A percentile compares a stretch with the other conserved stretches of the same genome.
phyloP scores from a whole-genome alignment of 2,888 invertebrate genomes.

The Lepetodrilus schrolli region DNA sequence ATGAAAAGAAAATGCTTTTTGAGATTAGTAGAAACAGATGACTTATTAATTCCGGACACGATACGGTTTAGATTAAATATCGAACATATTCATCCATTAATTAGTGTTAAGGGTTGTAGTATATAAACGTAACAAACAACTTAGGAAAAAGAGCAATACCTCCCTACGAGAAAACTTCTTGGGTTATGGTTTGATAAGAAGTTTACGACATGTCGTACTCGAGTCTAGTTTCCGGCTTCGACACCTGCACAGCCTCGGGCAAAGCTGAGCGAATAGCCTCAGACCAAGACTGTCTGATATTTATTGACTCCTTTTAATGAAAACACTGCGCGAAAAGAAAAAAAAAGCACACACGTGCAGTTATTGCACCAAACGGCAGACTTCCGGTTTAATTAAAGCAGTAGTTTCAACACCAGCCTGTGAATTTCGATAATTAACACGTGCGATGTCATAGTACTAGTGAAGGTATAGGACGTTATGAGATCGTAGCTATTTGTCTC shows the following conservation, averaged over 20 bases:
- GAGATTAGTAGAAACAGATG: too few relatives aligned
- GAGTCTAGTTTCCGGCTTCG: conserved; percentile 23
- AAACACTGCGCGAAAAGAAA: conserved; percentile 7
- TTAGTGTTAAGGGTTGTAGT: neutral
- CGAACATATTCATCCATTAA: neutral
- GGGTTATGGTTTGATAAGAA: conserved; percentile 2
- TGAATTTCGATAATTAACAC: neutral
- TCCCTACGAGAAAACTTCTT: neutral
- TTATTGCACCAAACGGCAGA: conserved; percentile 24
- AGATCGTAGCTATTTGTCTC: too few relatives aligned
- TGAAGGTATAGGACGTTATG: too few relatives aligned
- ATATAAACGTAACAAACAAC: neutral
- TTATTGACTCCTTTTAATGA: conserved; percentile 26
- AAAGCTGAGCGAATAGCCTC: neutral
- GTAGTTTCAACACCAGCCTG: conserved; percentile 3
- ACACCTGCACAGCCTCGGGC: conserved; percentile 21
- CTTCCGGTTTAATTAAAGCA: conserved; percentile 26
- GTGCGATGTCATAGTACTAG: too few relatives aligned
- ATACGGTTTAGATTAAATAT: neutral
- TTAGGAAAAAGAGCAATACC: neutral
- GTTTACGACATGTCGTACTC: conserved; percentile 20
- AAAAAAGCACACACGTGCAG: conserved; percentile 8
- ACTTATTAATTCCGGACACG: conserved; percentile 9
- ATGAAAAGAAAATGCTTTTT: too few relatives aligned
- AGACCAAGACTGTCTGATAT: conserved; percentile 20